These are phyloP conservation scores for Ficedula albicollis DNA, from an alignment of 2,797 vertebrate genomes.

Conservation along the genomic window DNA sequence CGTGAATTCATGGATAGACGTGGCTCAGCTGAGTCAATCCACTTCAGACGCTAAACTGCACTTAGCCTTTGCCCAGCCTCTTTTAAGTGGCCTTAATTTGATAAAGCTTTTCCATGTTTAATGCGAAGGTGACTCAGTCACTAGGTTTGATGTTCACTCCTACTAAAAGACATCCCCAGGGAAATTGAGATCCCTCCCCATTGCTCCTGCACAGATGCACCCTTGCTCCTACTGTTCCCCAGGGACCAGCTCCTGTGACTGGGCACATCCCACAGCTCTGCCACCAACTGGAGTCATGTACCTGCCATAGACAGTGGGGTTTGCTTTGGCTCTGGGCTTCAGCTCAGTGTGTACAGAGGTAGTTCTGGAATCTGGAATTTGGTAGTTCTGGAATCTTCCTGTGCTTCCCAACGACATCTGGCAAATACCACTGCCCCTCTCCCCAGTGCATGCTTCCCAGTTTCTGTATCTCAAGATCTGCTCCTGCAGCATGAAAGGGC, in stretches of 20 bases:
- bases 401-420: not conserved
- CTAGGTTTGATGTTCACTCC: not conserved
- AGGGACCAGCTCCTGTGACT: not conserved
- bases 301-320: not conserved
- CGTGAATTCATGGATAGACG: not conserved
- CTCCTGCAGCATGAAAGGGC: slow-evolving; percentile 55
- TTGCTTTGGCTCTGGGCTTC: not conserved
- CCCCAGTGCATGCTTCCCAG: rapidly evolving
- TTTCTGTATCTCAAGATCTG: not conserved
- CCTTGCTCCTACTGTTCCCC: not conserved
- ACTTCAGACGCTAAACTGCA: slow-evolving; percentile 23
- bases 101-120: slow-evolving; percentile 9
- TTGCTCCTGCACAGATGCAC: rapidly evolving
- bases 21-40: not conserved
- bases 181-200: not conserved
- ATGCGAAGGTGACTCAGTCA: not conserved
- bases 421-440: not conserved
- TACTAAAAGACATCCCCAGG: not conserved
- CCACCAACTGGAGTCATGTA: rapidly evolving
- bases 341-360: rapidly evolving
- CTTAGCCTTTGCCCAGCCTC: slow-evolving; percentile 47
- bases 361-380: not conserved
- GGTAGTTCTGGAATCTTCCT: not conserved
- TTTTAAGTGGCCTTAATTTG: slow-evolving; percentile 48
- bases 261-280: not conserved